Percentiles rank a stretch among this genome's conserved stretches.
These are phyloP conservation scores for Myoxocephalus aenaeus DNA, from an alignment of 2,797 vertebrate species.

Conservation along the genomic window DNA sequence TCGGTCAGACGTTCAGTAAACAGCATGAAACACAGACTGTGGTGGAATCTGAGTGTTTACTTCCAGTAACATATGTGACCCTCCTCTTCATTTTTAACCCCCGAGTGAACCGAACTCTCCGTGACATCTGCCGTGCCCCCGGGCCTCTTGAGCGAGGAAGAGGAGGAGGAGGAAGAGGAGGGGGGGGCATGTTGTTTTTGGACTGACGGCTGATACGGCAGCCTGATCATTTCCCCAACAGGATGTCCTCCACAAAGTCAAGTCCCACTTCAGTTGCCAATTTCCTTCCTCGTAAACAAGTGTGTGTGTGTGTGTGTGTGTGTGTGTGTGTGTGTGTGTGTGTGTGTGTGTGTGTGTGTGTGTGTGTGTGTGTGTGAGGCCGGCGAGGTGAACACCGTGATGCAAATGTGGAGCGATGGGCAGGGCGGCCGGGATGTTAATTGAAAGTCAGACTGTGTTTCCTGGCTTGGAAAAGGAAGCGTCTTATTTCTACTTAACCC, in stretches of 20 bases:
- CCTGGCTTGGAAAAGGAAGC: constrained; percentile 13
- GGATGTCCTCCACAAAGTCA: constrained; percentile 64
- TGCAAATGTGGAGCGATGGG: constrained; percentile 57
- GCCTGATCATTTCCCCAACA: constrained; percentile 47
- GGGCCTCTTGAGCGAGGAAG: constrained; percentile 6
- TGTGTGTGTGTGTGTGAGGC: no score
- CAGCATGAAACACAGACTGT: neutral
- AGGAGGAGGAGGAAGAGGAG: neutral
- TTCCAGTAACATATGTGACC: constrained; percentile 45
- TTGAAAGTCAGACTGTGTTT: constrained; percentile 64
- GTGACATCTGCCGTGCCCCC: constrained; percentile 60
- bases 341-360: neutral
- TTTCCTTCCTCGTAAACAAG: constrained; percentile 51
- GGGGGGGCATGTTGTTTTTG: neutral
- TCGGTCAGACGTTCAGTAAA: neutral
- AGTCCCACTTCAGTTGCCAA: constrained; percentile 55
- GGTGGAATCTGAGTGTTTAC: no score
- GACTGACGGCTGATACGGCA: constrained; percentile 40
- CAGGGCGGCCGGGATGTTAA: constrained; percentile 57
- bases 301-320: constrained; percentile 5
- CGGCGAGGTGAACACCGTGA: constrained; percentile 36
- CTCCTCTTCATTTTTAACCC: constrained; percentile 31
- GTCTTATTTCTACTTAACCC: constrained; percentile 38
- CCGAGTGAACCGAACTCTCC: constrained; percentile 19
- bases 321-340: no score